These are phyloP conservation scores for Mesochorus sp. DNA, from an alignment of 2,888 invertebrate species.

Conservation along the genomic window DNA sequence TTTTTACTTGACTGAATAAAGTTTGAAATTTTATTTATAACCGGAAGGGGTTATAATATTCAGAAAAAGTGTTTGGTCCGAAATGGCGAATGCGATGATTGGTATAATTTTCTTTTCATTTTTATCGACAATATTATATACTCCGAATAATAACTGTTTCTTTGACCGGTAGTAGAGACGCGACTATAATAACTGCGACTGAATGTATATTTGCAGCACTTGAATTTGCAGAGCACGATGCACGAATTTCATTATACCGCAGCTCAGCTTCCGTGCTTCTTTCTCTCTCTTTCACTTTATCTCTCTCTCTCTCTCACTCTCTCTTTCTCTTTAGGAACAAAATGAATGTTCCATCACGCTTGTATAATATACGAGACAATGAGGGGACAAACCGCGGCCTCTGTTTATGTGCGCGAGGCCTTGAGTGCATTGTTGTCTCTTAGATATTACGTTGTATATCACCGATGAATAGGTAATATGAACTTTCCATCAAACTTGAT, in stretches of 20 bases:
- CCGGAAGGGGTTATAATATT: too few species aligned
- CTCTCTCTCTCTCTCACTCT: constrained; percentile 12
- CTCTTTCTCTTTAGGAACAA: constrained; percentile 1
- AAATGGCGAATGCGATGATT: too few species aligned
- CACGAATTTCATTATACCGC: constrained; percentile 40
- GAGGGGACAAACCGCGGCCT: constrained; percentile 30
- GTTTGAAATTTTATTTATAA: too few species aligned
- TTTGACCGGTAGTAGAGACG: not conserved
- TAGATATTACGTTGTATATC: constrained; percentile 15
- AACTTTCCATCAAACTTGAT: constrained; percentile 19
- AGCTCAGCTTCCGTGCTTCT: constrained; percentile 25
- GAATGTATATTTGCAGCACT: constrained; percentile 14
- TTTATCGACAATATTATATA: not conserved
- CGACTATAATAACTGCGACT: constrained; percentile 16
- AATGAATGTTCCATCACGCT: constrained; percentile 29
- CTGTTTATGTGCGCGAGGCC: constrained; percentile 30
- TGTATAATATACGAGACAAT: constrained; percentile 19
- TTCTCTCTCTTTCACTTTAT: not conserved
- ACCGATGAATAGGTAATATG: constrained; percentile 20
- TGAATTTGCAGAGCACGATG: not conserved
- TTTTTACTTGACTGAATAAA: too few species aligned
- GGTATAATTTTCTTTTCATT: too few species aligned
- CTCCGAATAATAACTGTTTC: not conserved
- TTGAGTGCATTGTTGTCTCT: constrained; percentile 29
- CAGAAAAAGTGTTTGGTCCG: too few species aligned